Evolutionary conservation across 2,113 vertebrate species (phyloP).

Genomic region (Stercorarius parasiticus): DNA sequence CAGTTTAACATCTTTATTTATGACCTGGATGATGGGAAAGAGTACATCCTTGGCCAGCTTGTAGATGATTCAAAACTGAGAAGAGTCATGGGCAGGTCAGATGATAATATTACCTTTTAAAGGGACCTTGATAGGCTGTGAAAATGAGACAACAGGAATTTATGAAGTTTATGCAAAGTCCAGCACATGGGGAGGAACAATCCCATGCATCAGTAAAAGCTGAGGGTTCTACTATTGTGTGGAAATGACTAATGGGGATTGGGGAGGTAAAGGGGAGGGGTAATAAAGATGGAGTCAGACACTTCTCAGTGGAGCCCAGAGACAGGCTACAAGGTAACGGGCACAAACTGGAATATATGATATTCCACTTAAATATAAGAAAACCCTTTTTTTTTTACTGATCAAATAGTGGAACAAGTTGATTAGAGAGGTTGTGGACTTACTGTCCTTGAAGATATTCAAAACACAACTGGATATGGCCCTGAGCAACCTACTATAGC

Average conservation of each 20-base stretch:
- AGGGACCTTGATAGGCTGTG: background rate
- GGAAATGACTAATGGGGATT: background rate
- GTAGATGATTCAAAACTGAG: background rate
- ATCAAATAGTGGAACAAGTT: background rate
- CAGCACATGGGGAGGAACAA: background rate
- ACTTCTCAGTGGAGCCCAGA: background rate
- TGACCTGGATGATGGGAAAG: background rate
- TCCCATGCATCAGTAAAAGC: background rate
- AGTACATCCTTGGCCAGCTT: background rate
- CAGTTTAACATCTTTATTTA: background rate
- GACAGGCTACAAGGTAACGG: fast-evolving
- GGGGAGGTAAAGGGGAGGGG: fast-evolving
- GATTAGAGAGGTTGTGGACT: background rate
- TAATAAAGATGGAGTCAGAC: background rate
- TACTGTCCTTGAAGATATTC: background rate
- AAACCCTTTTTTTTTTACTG: background rate
- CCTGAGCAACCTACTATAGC: background rate
- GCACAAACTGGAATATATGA: background rate
- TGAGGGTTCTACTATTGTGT: background rate
- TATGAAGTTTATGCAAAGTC: background rate
- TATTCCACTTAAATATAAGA: background rate
- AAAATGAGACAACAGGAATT: background rate
- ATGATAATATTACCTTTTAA: background rate
- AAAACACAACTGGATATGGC: background rate
- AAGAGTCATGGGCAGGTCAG: background rate